These are phyloP conservation scores for Epistrophella euchroma DNA, from an alignment of 2,888 invertebrate genomes.

Conservation along the genomic window DNA sequence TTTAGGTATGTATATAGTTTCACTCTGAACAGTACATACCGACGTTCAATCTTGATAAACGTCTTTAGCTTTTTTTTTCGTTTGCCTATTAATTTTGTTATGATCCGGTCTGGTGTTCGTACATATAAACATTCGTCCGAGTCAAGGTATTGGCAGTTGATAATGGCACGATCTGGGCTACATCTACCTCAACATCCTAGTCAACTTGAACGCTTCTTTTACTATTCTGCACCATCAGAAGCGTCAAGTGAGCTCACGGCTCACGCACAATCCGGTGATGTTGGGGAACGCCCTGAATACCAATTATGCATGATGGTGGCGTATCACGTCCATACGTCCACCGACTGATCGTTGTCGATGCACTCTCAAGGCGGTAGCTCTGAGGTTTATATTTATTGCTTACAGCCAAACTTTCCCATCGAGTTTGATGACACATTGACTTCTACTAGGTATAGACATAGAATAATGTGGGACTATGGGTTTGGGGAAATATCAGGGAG, in stretches of 20 bases:
- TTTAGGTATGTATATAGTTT: slow-evolving; percentile 27
- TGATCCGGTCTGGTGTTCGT: slow-evolving; percentile 40
- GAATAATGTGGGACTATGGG: slow-evolving; percentile 43
- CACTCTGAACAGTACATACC: slow-evolving; percentile 12
- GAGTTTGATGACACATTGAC: slow-evolving; percentile 71
- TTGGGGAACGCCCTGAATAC: slow-evolving; percentile 66
- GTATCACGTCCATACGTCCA: slow-evolving; percentile 35
- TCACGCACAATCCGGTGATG: slow-evolving; percentile 39
- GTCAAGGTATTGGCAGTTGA: slow-evolving; percentile 41
- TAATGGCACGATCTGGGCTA: slow-evolving; percentile 43
- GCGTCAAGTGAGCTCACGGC: slow-evolving; percentile 43
- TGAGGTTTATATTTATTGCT: slow-evolving; percentile 50
- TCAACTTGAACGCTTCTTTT: slow-evolving; percentile 39
- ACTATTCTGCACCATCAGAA: not conserved
- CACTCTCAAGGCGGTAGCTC: slow-evolving; percentile 44
- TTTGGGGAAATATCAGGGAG: slow-evolving; percentile 47
- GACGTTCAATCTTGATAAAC: slow-evolving; percentile 43
- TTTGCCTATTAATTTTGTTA: slow-evolving; percentile 30
- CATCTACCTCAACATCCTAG: slow-evolving; percentile 41
- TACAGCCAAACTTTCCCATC: slow-evolving; percentile 67
- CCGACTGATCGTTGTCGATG: slow-evolving; percentile 47
- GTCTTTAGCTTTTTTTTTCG: slow-evolving; percentile 24
- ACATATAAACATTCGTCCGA: slow-evolving; percentile 3
- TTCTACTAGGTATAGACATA: slow-evolving; percentile 34
- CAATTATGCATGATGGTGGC: slow-evolving; percentile 56